phyloP scores from a whole-genome alignment of 1,140 invertebrate genomes.

The Aleiodes sp. region DNA sequence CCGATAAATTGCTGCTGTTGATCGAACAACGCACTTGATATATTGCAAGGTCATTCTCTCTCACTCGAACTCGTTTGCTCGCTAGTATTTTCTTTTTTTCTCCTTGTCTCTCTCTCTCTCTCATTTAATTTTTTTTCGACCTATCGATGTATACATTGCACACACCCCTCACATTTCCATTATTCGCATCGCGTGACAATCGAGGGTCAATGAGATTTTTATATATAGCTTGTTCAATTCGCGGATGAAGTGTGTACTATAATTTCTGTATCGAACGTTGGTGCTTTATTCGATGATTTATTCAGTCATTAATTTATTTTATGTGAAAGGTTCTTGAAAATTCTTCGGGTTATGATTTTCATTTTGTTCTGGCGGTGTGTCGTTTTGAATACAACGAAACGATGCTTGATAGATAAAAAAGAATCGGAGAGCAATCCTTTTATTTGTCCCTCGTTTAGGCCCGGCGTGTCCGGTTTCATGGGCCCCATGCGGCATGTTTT shows the following conservation, averaged over 20 bases:
- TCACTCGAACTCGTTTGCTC: not conserved
- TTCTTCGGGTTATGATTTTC: no score
- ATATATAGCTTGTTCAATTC: not conserved
- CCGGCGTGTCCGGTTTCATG: slow-evolving; percentile 9
- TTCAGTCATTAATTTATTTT: no score
- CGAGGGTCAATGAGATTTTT: slow-evolving; percentile 9
- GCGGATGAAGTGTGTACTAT: not conserved
- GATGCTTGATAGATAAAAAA: not conserved
- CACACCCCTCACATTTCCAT: not conserved
- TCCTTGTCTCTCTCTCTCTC: no score
- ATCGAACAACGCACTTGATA: slow-evolving; percentile 10
- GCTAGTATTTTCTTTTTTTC: not conserved
- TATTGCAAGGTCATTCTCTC: not conserved
- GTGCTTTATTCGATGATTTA: no score
- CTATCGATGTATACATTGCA: not conserved
- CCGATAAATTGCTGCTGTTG: slow-evolving; percentile 25
- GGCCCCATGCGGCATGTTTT: not conserved
- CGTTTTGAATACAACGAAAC: not conserved
- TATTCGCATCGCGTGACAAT: not conserved
- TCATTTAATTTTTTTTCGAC: not conserved
- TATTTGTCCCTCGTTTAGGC: not conserved
- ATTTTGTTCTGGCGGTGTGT: no score
- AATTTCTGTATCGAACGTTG: not conserved
- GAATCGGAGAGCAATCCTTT: not conserved
- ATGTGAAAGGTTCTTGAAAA: no score